Evolutionary conservation across 1,140 invertebrate genomes (phyloP), one percentile per base, ranked within the genome.

Genomic region (Calephelis nemesis): DNA sequence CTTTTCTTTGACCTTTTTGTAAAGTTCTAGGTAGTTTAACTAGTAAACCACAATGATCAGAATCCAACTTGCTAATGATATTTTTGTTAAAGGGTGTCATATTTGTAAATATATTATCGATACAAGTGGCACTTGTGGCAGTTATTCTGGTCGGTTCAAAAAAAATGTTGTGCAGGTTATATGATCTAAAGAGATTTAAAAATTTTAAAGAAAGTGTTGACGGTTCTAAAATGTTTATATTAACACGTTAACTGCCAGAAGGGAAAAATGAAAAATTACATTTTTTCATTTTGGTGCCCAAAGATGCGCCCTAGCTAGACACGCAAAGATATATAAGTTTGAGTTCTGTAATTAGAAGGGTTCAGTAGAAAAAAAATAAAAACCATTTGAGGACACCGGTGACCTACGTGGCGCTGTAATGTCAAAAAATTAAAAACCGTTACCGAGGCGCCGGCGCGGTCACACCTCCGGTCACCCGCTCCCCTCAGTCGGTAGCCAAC

Each of bases 391-490:
- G 65, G 65, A 15, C 42, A 67, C 42, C 39, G 12, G 40, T 67
- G 65, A 67, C 65, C 54, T 67, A 60, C 52, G 50, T 42, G 65
- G 65, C 65, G 65, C 39, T 60, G 13, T 67, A 60, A 67, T 48
- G 42, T 52, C 12, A 15, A 58, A 58, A 67, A 60, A 30, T 67
- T 12, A 67, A 60, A 47, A 67, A 47, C 45, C 66, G 66, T 67
- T 67, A 67, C 42, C 11, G 11, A 58, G 54, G 66, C 66, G 66
- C 66, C 66, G 54, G 39, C n/a, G 58, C 8, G 54, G 54, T 47
- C 52, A 62, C 66, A 45, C 30, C 65, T 58, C 66, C 66, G 66
- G 66, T 62, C 66, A 67, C 66, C 54, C 66, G 42, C 66, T 7
- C 54, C 8, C 54, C 66, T 15, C 65, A 66, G 52, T 66, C 65